Evolutionary conservation across 2,888 invertebrate genomes (phyloP), one percentile per base, ranked within the genome.

Genomic region (Parnassius mnemosyne): DNA sequence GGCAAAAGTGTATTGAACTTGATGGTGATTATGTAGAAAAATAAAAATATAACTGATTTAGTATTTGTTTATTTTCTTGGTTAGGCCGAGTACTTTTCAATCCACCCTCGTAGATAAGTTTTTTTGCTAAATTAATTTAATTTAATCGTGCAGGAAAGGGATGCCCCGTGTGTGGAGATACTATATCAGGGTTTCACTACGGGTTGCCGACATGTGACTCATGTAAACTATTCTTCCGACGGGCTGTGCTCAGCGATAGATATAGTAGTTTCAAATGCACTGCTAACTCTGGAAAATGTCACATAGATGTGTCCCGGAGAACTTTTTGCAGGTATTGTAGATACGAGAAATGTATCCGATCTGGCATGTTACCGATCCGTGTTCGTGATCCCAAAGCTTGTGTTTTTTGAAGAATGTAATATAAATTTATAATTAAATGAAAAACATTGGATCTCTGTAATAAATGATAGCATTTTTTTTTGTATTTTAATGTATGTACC

Each of bases 171-270:
- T 85, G 85, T 62, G 73, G 75, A 0, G 85, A 85, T 60, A 51
- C 61, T 0, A 68, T 74, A 0, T 74, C 79, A 0, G 83, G 85
- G 0, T 53, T 74, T 0, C 83, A 85, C 62, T 84, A 85, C 68
- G 85, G 85, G 0, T 65, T 76, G 1, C 69, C 70, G 2, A 80
- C 82, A 0, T 85, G 85, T 60, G 81, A 84, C 59, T 83, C 84
- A 0, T 85, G 85, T 67, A 84, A 82, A 60, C 69, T 77, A 0
- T 85, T 85, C 76, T 85, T 85, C 71, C 82, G 82, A 62, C 69
- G 85, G 9, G 78, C 84, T 0, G 53, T 82, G 0, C 76, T 20
- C n/a, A 12, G 1, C 1, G 61, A 43, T 10, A 47, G 49, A 53
- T 20, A 16, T 42, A 9, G 3, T 20, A 53, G 10, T 34, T 61